phyloP scores from a whole-genome alignment of 2,888 invertebrate species.

The Tenodera sinensis region DNA sequence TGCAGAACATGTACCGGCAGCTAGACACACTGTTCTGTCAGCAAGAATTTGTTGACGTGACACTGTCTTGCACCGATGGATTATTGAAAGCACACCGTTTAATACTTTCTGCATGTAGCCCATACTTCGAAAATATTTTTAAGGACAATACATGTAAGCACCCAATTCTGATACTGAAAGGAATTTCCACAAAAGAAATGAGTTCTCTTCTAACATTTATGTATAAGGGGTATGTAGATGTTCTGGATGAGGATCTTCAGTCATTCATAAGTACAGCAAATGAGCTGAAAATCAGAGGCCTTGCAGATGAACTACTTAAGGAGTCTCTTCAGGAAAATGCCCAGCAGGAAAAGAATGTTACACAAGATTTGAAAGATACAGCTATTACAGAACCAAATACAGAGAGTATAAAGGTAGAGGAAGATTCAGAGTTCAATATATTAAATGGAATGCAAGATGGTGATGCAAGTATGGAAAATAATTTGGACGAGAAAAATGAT shows the following conservation, averaged over 20 bases:
- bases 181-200: conserved; percentile 61
- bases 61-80: conserved; percentile 68
- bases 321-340: conserved; percentile 20
- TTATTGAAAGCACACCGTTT: conserved; percentile 67
- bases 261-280: conserved; percentile 64
- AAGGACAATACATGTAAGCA: conserved; percentile 71
- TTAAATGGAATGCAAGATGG: not conserved
- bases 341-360: not conserved
- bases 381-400: not conserved
- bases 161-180: conserved; percentile 66
- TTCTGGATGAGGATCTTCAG: conserved; percentile 60
- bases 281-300: conserved; percentile 63
- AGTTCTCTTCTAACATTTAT: conserved; percentile 65
- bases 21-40: conserved; percentile 67
- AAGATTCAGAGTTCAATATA: not conserved
- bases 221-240: conserved; percentile 67
- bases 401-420: not conserved
- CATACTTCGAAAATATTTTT: conserved; percentile 72
- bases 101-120: conserved; percentile 70
- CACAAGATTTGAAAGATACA: not conserved
- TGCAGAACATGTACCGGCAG: conserved; percentile 66
- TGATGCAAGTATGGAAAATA: not conserved
- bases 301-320: conserved; percentile 43
- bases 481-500: not conserved
- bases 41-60: conserved; percentile 66